Evolutionary conservation across 2,113 vertebrate genomes (phyloP).

Genomic region (Prunella fulvescens): DNA sequence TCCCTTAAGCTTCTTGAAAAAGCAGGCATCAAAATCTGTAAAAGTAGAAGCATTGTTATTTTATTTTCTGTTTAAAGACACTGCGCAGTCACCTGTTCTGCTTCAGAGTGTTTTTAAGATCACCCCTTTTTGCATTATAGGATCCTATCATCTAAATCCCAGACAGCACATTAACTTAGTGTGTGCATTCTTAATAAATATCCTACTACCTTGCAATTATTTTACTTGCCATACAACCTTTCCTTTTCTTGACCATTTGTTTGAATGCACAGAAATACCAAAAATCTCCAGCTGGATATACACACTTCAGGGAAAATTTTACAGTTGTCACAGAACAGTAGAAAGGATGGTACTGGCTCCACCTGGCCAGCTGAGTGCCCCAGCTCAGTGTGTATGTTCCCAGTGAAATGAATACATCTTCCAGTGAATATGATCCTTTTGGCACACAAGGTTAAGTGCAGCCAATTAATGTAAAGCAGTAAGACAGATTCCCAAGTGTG

Average conservation of each 20-base stretch:
- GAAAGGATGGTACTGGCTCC: background rate
- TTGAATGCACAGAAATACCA: background rate
- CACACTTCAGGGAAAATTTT: background rate
- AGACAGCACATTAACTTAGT: background rate
- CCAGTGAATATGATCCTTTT: background rate
- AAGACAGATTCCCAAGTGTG: background rate
- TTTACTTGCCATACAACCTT: background rate
- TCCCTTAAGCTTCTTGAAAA: background rate
- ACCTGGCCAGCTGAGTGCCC: background rate
- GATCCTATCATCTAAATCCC: background rate
- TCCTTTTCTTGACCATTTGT: background rate
- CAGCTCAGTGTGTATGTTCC: background rate
- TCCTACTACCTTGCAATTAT: background rate
- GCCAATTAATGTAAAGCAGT: background rate
- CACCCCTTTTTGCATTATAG: background rate
- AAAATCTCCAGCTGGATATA: background rate
- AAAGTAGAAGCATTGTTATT: background rate
- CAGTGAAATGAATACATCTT: background rate
- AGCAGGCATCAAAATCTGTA: background rate
- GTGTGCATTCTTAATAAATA: background rate
- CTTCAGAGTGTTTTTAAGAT: background rate
- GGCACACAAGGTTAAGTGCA: background rate
- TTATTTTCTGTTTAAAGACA: background rate
- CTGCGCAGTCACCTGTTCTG: background rate
- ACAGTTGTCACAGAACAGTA: background rate